Conservation (phyloP, 2,888 invertebrate genomes). For the Diloba caeruleocephala region DNA sequence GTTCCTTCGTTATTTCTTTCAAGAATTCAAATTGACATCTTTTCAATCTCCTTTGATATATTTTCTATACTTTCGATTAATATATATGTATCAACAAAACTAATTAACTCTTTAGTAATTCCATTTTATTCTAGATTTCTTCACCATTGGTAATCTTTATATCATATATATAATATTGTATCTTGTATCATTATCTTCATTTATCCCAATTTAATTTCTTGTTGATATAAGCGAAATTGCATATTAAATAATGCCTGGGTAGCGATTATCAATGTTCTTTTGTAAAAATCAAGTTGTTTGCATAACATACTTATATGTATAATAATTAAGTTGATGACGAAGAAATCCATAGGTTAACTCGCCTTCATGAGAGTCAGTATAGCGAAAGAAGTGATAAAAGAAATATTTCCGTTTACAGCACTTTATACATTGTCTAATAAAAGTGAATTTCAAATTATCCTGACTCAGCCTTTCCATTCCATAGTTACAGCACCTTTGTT, state of each 20-base stretch:
- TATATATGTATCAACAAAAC: background rate
- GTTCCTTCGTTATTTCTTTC: constrained; percentile 8
- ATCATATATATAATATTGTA: too few relatives aligned
- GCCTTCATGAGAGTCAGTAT: constrained; percentile 3
- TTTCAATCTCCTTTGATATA: constrained; percentile 3
- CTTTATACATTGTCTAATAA: constrained; percentile 5
- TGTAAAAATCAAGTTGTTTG: background rate
- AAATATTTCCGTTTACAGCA: constrained; percentile 3
- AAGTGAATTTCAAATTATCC: constrained; percentile 5
- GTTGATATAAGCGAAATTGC: constrained; percentile 11
- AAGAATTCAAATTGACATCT: constrained; percentile 5
- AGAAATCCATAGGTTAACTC: constrained; percentile 5
- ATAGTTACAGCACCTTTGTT: constrained; percentile 18
- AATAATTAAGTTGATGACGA: constrained; percentile 1
- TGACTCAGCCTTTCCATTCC: constrained; percentile 12
- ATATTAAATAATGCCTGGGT: constrained; percentile 6
- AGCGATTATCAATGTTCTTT: background rate
- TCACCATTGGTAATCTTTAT: background rate
- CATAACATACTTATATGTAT: background rate
- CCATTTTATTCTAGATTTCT: background rate
- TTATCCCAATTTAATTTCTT: constrained; percentile 3
- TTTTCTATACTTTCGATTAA: background rate
- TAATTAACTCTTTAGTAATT: background rate
- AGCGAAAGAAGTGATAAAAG: background rate
- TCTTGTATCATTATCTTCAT: constrained; percentile 12